A percentile compares a stretch with the other conserved stretches of the same genome.
phyloP scores from a whole-genome alignment of 2,888 invertebrate genomes.

The Nemurella pictetii region DNA sequence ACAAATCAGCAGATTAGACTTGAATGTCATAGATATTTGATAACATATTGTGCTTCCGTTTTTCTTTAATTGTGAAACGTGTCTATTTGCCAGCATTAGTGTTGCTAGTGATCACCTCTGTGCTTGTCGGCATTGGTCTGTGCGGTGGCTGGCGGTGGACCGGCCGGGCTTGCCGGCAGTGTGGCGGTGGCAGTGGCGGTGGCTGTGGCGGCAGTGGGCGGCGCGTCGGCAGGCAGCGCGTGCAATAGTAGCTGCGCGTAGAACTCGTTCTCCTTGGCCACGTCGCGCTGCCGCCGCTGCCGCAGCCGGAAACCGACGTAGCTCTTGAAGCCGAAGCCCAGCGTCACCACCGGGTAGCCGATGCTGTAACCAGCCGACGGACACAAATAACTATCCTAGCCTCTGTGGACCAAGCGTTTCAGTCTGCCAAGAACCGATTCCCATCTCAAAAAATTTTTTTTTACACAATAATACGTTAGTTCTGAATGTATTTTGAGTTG shows the following conservation, averaged over 20 bases:
- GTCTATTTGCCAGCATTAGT: too few relatives aligned
- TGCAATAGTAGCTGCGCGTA: slow-evolving; percentile 90
- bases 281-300: slow-evolving; percentile 85
- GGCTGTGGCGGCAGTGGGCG: background rate
- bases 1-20: too few relatives aligned
- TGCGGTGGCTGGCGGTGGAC: background rate
- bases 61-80: too few relatives aligned
- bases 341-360: slow-evolving; percentile 92
- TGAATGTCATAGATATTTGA: too few relatives aligned
- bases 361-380: slow-evolving; percentile 65
- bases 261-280: slow-evolving; percentile 93
- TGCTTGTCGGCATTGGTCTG: background rate
- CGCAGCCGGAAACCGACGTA: slow-evolving; percentile 89
- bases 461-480: too few relatives aligned
- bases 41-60: too few relatives aligned
- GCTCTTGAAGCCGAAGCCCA: slow-evolving; percentile 95
- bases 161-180: background rate
- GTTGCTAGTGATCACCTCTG: too few relatives aligned
- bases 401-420: too few relatives aligned
- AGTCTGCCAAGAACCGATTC: too few relatives aligned
- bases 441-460: too few relatives aligned
- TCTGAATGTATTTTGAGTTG: too few relatives aligned
- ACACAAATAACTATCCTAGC: too few relatives aligned
- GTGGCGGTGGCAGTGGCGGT: background rate
- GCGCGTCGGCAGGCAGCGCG: slow-evolving; percentile 67